A percentile compares a stretch with the other conserved stretches of the same genome.
These are phyloP conservation scores for Gopherus flavomarginatus DNA, from an alignment of 2,113 vertebrate genomes.

Conservation along the genomic window DNA sequence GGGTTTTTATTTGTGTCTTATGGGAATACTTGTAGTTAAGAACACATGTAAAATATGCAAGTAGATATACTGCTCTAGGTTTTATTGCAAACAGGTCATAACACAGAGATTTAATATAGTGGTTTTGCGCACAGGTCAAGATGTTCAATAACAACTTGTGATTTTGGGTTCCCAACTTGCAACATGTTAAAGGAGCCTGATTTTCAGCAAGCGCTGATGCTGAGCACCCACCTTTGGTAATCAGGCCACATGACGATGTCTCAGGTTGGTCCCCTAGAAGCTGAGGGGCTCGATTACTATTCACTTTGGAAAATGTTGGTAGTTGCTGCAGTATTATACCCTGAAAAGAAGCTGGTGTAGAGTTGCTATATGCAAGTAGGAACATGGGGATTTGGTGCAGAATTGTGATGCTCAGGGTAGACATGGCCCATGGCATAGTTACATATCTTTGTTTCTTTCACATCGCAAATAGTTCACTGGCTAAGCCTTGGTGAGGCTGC, in stretches of 20 bases:
- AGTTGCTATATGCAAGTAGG: background rate
- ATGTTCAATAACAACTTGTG: background rate
- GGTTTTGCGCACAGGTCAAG: fast-evolving
- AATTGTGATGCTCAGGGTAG: background rate
- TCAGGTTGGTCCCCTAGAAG: fast-evolving
- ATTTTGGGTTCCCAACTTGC: background rate
- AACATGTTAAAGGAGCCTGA: fast-evolving
- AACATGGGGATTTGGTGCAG: background rate
- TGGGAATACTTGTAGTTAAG: background rate
- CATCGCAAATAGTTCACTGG: background rate
- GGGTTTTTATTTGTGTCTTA: fast-evolving
- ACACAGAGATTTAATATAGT: background rate
- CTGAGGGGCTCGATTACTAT: background rate
- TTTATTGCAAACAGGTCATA: background rate
- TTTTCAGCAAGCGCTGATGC: fast-evolving
- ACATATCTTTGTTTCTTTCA: background rate
- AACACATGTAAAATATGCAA: fast-evolving
- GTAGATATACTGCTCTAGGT: too few relatives aligned
- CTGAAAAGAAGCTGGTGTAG: background rate
- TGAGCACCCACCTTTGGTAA: background rate
- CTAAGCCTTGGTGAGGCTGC: background rate
- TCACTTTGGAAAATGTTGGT: background rate
- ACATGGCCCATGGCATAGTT: background rate
- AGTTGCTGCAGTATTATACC: background rate
- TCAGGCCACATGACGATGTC: fast-evolving